Base-by-base conservation (phyloP, 2,113 vertebrate genomes). In the Myrmecophaga tridactyla region DNA sequence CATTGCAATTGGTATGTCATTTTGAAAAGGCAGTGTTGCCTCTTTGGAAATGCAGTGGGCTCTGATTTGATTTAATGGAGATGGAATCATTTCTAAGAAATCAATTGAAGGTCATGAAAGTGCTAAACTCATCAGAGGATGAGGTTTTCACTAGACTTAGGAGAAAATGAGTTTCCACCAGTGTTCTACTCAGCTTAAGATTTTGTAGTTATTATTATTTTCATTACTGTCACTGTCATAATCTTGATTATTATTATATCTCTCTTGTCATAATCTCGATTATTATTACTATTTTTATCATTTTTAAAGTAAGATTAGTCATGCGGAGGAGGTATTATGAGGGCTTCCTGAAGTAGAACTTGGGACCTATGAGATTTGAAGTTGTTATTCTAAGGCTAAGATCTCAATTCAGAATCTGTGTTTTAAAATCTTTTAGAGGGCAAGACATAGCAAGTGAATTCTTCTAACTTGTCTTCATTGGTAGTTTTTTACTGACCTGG, bases 21-120 rank as follows among this genome's bases (percentile, higher is more conserved):
- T 51, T 1, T 1, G 63, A 56, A 29, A 67, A 34, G 60, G 21
- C 27, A 0, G 1, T 9, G 9, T 11, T 23, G 31, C 18, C 31
- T 20, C 0, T 34, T 46, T 60, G 75, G 67, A 21, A 81, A 39
- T 76, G 43, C 41, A 0, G 0, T 23, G 0, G 7, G 2, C 25
- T 39, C 0, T 13, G 7, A 20, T 36, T 83, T 10, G n/a, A 41
- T 31, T 23, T 48, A 46, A 41, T 39, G 41, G 29, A 6, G 25
- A 10, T 4, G 2, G 21, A 62, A 29, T 36, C 3, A 2, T 48
- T 69, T 77, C 90, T 31, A 12, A 82, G 36, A 62, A 76, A 41
- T n/a, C n/a, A 46, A 67, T 41, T 76, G 1, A 34, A 39, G 48
- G 27, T 53, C 29, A 25, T 62, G 43, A 23, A 18, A 43, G 8